Conservation (phyloP, 2,113 vertebrate genomes). For the Calypte anna region DNA sequence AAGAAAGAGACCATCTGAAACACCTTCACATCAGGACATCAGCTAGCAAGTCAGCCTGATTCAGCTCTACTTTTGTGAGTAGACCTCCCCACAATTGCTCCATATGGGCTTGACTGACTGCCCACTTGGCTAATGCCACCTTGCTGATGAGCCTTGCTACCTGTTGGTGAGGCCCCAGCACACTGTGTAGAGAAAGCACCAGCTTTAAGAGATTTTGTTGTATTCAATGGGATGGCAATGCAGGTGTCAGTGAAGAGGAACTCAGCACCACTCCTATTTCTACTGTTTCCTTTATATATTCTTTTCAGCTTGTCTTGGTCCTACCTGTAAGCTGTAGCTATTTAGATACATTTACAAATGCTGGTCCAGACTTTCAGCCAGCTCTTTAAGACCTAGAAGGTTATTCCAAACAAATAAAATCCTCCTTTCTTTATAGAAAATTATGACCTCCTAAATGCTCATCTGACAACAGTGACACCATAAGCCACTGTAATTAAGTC, state of each 20-base stretch:
- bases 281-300: background rate
- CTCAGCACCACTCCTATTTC: background rate
- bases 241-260: background rate
- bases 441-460: background rate
- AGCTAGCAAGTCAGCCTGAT: background rate
- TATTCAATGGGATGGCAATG: background rate
- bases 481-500: background rate
- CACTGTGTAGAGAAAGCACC: background rate
- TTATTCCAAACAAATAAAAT: background rate
- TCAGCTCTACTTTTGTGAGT: background rate
- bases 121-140: background rate
- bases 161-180: rapidly evolving
- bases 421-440: background rate
- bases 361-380: background rate
- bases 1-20: background rate
- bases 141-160: background rate
- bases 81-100: background rate
- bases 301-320: background rate
- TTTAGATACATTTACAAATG: background rate
- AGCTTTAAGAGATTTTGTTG: background rate
- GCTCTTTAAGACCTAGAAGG: background rate
- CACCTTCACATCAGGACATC: background rate
- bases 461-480: background rate
- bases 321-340: background rate
- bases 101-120: background rate